A percentile compares a stretch with the other conserved stretches of the same genome.
phyloP scores from a whole-genome alignment of 2,113 vertebrate genomes.

The Sakesphorus luctuosus region DNA sequence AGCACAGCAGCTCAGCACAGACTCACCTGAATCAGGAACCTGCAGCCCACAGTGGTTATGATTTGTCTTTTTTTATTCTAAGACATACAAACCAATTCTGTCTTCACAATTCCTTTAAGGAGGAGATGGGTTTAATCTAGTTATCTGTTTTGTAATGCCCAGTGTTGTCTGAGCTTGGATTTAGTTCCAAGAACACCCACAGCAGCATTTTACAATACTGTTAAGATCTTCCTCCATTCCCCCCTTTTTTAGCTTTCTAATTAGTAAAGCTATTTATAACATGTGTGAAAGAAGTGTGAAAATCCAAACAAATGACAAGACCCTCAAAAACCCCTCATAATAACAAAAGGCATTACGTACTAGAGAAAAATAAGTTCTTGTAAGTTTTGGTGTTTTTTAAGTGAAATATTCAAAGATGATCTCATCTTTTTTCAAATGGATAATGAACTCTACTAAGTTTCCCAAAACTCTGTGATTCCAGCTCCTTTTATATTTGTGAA shows the following conservation, averaged over 20 bases:
- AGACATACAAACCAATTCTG: neutral
- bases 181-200: neutral
- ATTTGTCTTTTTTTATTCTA: neutral
- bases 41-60: neutral
- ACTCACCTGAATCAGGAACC: neutral
- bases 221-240: neutral
- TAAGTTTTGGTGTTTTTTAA: neutral
- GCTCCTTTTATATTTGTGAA: neutral
- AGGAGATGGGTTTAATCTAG: neutral
- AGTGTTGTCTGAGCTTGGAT: neutral
- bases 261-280: neutral
- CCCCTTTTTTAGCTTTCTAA: neutral
- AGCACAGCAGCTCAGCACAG: neutral
- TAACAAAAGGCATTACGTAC: neutral
- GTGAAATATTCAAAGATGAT: neutral
- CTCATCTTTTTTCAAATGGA: neutral
- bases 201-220: neutral
- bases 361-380: neutral
- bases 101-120: neutral
- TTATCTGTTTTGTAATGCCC: neutral
- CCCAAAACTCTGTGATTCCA: neutral
- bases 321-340: neutral
- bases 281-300: neutral
- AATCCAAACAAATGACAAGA: neutral
- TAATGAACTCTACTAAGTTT: neutral